Percentiles rank a stretch among this genome's conserved stretches.
Conservation (phyloP, 2,113 vertebrate species). For the Tyto alba region DNA sequence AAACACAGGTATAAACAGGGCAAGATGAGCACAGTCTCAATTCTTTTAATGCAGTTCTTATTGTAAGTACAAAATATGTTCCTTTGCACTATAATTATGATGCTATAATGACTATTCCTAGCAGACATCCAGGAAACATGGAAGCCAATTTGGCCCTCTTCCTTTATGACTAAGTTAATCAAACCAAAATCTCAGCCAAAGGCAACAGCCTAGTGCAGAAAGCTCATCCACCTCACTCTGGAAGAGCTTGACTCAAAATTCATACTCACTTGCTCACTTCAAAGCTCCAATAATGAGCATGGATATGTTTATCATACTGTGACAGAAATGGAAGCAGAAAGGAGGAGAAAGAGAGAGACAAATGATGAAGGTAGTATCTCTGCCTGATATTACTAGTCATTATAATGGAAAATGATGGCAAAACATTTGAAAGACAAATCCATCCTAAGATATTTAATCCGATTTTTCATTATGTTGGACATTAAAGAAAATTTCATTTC, state of each 20-base stretch:
- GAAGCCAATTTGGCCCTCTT: neutral
- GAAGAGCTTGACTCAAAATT: neutral
- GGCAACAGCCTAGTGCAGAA: neutral
- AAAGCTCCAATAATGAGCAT: neutral
- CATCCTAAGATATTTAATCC: neutral
- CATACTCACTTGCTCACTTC: neutral
- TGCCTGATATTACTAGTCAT: neutral
- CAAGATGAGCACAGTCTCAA: neutral
- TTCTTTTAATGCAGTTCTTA: neutral
- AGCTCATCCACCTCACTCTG: neutral
- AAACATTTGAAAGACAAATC: constrained; percentile 28
- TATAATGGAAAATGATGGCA: neutral
- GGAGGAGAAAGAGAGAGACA: neutral
- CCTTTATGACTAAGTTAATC: neutral
- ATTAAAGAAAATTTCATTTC: constrained; percentile 30
- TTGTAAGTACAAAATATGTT: neutral
- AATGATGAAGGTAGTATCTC: neutral
- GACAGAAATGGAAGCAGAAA: neutral
- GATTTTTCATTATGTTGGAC: neutral
- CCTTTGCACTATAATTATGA: neutral
- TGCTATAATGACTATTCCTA: neutral
- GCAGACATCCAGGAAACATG: neutral
- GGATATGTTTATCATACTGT: neutral
- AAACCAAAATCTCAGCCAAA: constrained; percentile 2
- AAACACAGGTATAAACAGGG: neutral